Conservation (phyloP, 2,888 invertebrate genomes). For the Penaeus monodon region DNA sequence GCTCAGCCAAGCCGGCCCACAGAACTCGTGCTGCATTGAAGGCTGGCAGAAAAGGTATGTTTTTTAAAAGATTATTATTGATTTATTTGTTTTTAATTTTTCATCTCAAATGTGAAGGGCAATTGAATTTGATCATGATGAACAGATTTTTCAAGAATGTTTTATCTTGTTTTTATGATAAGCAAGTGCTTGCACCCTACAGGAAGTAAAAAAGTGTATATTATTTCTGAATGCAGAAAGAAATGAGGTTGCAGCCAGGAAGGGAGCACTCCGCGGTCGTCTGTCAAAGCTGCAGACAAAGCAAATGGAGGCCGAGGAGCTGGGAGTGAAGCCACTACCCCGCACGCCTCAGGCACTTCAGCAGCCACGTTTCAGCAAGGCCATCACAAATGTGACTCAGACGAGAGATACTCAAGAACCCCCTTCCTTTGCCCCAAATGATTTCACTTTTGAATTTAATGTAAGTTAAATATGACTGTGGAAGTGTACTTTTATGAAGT, state of each 20-base stretch:
- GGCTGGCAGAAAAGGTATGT: too few relatives aligned
- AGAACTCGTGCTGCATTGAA: too few relatives aligned
- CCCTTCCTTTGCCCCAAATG: constrained; percentile 38
- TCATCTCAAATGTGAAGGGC: too few relatives aligned
- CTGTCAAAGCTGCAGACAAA: not conserved
- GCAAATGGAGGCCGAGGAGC: constrained; percentile 1
- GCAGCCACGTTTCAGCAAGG: not conserved
- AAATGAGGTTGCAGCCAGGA: not conserved
- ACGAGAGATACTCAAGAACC: not conserved
- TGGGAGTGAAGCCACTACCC: constrained; percentile 47
- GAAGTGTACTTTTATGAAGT: too few relatives aligned
- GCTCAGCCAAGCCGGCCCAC: too few relatives aligned
- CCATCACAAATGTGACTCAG: not conserved
- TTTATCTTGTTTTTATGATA: too few relatives aligned
- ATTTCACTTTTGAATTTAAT: constrained; percentile 50
- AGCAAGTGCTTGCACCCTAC: too few relatives aligned
- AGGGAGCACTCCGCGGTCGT: not conserved
- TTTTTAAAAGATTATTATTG: too few relatives aligned
- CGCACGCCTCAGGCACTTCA: constrained; percentile 22
- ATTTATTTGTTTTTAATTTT: too few relatives aligned
- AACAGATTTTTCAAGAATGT: too few relatives aligned
- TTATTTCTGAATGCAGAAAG: not conserved
- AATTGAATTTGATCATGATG: too few relatives aligned
- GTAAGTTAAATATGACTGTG: constrained; percentile 6
- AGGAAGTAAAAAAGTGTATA: too few relatives aligned